Evolutionary conservation across 2,113 vertebrate species (phyloP).

Genomic region (Hemicordylus capensis): DNA sequence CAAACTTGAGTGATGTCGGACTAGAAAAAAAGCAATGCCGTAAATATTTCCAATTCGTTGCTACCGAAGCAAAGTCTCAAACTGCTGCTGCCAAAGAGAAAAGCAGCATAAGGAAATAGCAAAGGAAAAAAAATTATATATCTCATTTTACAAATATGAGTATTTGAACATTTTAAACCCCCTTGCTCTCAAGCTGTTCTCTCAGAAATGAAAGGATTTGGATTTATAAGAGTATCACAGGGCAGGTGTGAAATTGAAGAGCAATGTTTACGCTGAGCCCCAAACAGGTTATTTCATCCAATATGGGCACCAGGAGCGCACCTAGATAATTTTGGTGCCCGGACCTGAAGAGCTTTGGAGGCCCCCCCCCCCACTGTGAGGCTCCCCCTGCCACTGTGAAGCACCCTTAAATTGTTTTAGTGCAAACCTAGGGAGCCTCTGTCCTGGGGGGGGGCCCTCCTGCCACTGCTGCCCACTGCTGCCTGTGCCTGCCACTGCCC

Average conservation of each 20-base stretch:
- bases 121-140: not conserved
- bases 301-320: not conserved
- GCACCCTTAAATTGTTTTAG: too few species aligned
- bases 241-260: slow-evolving; percentile 14
- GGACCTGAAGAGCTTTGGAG: too few species aligned
- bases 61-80: slow-evolving; percentile 30
- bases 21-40: slow-evolving; percentile 40
- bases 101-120: slow-evolving; percentile 1
- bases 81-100: slow-evolving; percentile 7
- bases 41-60: slow-evolving; percentile 50
- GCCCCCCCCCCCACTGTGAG: too few species aligned
- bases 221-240: not conserved
- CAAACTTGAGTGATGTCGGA: slow-evolving; percentile 38
- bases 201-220: not conserved
- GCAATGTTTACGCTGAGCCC: not conserved
- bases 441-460: too few species aligned
- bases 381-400: too few species aligned
- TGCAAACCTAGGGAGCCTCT: too few species aligned
- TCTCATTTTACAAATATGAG: not conserved
- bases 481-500: too few species aligned
- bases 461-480: too few species aligned
- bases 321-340: too few species aligned
- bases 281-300: not conserved
- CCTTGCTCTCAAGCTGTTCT: not conserved
- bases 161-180: slow-evolving; percentile 17